Conservation (phyloP, 37 sponge, comb jelly and placozoan genomes). For the Agelas oroides region DNA sequence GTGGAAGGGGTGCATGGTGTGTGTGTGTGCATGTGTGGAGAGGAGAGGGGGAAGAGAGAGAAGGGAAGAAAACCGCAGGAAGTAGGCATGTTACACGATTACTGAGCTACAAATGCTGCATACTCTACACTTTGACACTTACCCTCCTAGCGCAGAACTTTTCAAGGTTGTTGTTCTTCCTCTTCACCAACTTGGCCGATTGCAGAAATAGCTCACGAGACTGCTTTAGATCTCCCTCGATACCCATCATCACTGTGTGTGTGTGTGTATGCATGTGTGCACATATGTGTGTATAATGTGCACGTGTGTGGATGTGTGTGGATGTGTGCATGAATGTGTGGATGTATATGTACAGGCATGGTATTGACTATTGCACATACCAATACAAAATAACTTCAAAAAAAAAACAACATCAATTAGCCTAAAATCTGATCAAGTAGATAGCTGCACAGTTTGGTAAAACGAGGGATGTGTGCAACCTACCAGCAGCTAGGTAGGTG, state of each 20-base stretch:
- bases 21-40: slow-evolving; percentile 12
- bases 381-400: too few species aligned
- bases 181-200: slow-evolving; percentile 69
- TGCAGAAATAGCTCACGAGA: slow-evolving; percentile 79
- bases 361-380: too few species aligned
- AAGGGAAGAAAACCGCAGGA: too few species aligned
- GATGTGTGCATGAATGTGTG: slow-evolving; percentile 14
- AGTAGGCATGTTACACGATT: too few species aligned
- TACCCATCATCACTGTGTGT: slow-evolving; percentile 61
- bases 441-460: too few species aligned
- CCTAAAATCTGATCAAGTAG: too few species aligned
- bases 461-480: too few species aligned
- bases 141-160: slow-evolving; percentile 83
- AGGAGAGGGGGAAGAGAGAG: too few species aligned
- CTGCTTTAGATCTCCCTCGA: slow-evolving; percentile 65
- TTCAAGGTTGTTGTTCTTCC: slow-evolving; percentile 80
- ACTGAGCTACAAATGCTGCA: too few species aligned
- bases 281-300: neutral
- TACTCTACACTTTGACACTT: slow-evolving; percentile 12
- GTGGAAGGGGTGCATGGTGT: too few species aligned
- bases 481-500: slow-evolving; percentile 84
- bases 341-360: neutral
- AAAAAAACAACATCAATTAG: too few species aligned
- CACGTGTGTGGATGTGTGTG: slow-evolving; percentile 28
- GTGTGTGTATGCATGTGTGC: too few species aligned